Percentiles rank a stretch among this genome's conserved stretches.
These are phyloP conservation scores for Etheostoma perlongum DNA, from an alignment of 2,797 vertebrate species.

Conservation along the genomic window DNA sequence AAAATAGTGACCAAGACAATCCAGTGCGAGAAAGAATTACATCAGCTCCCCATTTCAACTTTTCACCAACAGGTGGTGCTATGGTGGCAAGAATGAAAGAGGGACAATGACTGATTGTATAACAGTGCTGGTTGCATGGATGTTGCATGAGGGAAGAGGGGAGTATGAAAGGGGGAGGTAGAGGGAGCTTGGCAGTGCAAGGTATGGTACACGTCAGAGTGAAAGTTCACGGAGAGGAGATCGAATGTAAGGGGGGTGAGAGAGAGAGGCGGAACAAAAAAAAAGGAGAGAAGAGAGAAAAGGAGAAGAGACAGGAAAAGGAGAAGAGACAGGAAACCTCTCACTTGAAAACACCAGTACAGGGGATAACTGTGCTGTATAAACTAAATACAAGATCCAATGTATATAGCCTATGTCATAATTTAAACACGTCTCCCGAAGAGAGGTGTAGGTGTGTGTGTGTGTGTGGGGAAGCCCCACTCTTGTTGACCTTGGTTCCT, in stretches of 20 bases:
- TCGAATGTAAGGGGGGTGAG: neutral
- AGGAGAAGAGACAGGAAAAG: too few relatives aligned
- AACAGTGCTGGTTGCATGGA: conserved; percentile 14
- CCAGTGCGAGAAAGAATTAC: neutral
- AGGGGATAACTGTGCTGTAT: too few relatives aligned
- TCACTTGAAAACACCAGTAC: too few relatives aligned
- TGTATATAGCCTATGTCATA: too few relatives aligned
- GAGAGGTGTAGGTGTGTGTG: too few relatives aligned
- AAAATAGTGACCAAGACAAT: neutral
- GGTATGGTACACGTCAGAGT: neutral
- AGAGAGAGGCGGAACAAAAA: neutral
- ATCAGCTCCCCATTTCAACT: neutral
- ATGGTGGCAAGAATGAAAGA: neutral
- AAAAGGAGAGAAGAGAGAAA: too few relatives aligned
- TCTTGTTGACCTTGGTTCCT: too few relatives aligned
- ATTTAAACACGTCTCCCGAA: too few relatives aligned
- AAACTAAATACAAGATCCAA: too few relatives aligned
- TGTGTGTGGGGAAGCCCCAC: too few relatives aligned
- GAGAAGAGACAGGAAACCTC: too few relatives aligned
- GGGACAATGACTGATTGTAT: conserved; percentile 20
- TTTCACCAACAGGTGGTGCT: conserved; percentile 55
- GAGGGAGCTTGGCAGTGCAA: neutral
- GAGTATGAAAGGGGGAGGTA: neutral
- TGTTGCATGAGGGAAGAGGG: conserved; percentile 9
- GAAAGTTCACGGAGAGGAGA: neutral